Conservation (phyloP, 1,140 invertebrate species). For the Druon quercuslanigerum region DNA sequence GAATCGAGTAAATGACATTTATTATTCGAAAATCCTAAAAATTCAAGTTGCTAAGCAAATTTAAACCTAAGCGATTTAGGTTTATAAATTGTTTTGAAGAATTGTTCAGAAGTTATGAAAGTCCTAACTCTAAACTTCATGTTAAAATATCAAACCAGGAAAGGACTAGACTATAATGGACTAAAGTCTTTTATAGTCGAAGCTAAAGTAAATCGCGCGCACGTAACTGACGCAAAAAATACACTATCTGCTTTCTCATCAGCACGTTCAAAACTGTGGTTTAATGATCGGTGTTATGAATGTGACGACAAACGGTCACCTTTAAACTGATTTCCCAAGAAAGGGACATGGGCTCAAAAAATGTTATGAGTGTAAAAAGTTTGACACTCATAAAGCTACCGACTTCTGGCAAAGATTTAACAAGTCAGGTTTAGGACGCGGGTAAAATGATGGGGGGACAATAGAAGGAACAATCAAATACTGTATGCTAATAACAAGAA, state of each 20-base stretch:
- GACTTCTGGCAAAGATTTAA: background rate
- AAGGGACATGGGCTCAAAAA: slow-evolving; percentile 28
- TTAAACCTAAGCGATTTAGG: background rate
- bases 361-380: slow-evolving; percentile 36
- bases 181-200: slow-evolving; percentile 37
- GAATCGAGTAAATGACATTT: slow-evolving; percentile 15
- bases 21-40: slow-evolving; percentile 37
- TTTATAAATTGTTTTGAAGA: slow-evolving; percentile 43
- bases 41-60: slow-evolving; percentile 39
- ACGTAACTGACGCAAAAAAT: background rate
- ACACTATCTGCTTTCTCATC: too few relatives aligned
- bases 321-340: slow-evolving; percentile 13
- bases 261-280: background rate
- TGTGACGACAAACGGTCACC: slow-evolving; percentile 27
- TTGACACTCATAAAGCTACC: slow-evolving; percentile 11
- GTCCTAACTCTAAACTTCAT: slow-evolving; percentile 24
- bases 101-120: slow-evolving; percentile 38
- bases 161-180: slow-evolving; percentile 25
- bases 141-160: slow-evolving; percentile 28
- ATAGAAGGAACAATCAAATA: background rate
- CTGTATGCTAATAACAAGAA: background rate
- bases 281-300: slow-evolving; percentile 1
- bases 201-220: slow-evolving; percentile 20
- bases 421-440: background rate
- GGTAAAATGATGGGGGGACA: background rate